phyloP scores from a whole-genome alignment of 2,113 vertebrate species.

The Struthio camelus region DNA sequence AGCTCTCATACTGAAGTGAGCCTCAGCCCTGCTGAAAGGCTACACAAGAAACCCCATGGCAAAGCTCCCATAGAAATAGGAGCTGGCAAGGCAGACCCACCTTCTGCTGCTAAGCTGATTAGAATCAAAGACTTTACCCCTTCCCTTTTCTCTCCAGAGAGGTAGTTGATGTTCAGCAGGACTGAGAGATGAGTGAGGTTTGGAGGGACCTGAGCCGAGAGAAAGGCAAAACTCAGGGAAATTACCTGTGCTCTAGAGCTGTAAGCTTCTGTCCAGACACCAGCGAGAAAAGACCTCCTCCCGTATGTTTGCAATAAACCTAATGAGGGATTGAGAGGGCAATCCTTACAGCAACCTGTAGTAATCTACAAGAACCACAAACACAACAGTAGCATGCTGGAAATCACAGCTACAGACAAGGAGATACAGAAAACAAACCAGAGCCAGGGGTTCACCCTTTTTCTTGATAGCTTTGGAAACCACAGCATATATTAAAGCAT shows the following conservation, averaged over 20 bases:
- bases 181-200: neutral
- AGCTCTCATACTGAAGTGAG: neutral
- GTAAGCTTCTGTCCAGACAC: neutral
- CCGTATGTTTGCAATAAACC: neutral
- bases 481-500: neutral
- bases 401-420: neutral
- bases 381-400: neutral
- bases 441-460: neutral
- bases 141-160: neutral
- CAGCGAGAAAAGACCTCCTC: neutral
- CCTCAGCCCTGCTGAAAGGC: neutral
- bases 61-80: neutral
- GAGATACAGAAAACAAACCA: neutral
- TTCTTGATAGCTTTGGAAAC: neutral
- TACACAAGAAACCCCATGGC: neutral
- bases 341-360: rapidly evolving
- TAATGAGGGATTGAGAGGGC: neutral
- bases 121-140: neutral
- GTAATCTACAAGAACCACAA: neutral
- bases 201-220: neutral
- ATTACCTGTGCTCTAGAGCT: neutral
- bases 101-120: neutral
- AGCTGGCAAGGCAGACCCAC: rapidly evolving
- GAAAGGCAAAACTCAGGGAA: neutral
- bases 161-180: neutral